phyloP scores from a whole-genome alignment of 2,113 vertebrate species.

The Podarcis cretensis region DNA sequence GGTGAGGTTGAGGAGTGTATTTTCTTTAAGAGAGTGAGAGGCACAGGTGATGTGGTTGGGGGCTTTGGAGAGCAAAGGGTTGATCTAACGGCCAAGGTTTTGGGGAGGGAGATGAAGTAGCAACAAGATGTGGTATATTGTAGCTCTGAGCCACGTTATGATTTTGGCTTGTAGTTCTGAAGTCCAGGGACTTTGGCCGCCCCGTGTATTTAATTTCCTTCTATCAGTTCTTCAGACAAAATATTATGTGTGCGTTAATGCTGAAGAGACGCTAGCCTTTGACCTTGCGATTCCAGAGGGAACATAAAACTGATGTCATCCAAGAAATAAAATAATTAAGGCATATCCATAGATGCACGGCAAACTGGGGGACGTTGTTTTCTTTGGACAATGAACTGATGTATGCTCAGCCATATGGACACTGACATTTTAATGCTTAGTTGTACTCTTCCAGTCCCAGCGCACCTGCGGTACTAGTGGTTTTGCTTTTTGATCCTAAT shows the following conservation, averaged over 20 bases:
- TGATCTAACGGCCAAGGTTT: not conserved
- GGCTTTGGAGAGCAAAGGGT: not conserved
- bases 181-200: not conserved
- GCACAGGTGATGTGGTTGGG: not conserved
- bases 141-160: not conserved
- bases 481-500: slow-evolving; percentile 27
- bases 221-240: slow-evolving; percentile 10
- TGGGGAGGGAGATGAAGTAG: too few species aligned
- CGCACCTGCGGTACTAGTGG: not conserved
- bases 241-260: not conserved
- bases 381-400: slow-evolving; percentile 25
- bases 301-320: slow-evolving; percentile 17
- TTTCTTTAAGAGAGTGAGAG: not conserved
- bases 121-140: not conserved
- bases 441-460: not conserved
- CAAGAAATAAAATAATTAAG: slow-evolving; percentile 23
- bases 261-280: not conserved
- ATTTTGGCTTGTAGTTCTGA: not conserved
- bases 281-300: slow-evolving; percentile 15
- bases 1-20: not conserved
- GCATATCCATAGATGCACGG: not conserved
- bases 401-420: not conserved
- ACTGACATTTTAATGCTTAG: slow-evolving; percentile 2
- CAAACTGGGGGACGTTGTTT: not conserved
- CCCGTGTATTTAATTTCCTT: not conserved